Percentiles rank a stretch among this genome's conserved stretches.
Evolutionary conservation across 2,113 vertebrate species (phyloP).

Genomic region (Ranitomeya variabilis): DNA sequence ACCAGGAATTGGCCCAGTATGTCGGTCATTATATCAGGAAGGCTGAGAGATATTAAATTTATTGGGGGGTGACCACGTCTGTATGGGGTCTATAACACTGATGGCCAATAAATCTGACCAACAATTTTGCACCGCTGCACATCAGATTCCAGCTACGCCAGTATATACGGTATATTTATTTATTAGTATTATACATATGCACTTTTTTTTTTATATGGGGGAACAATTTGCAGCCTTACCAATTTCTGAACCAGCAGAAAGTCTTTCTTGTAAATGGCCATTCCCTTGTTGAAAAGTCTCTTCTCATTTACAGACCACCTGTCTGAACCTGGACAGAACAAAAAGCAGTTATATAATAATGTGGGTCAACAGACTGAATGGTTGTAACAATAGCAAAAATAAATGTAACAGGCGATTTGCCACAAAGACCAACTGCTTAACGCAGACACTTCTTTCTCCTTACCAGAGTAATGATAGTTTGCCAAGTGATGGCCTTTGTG

Average conservation of each 20-base stretch:
- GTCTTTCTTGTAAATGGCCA: constrained; percentile 92
- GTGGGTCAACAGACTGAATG: background rate
- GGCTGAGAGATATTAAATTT: too few relatives aligned
- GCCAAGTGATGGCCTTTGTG: constrained; percentile 78
- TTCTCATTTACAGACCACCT: constrained; percentile 88
- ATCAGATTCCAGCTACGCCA: too few relatives aligned
- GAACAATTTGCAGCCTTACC: constrained; percentile 69
- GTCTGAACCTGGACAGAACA: constrained; percentile 83
- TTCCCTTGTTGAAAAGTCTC: constrained; percentile 94
- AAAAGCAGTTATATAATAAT: background rate
- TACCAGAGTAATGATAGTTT: constrained; percentile 96
- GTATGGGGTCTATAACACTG: too few relatives aligned
- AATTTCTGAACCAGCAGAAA: constrained; percentile 98
- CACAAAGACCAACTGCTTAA: too few relatives aligned
- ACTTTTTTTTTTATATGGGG: background rate
- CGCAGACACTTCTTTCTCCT: background rate
- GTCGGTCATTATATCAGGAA: too few relatives aligned
- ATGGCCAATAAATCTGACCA: too few relatives aligned
- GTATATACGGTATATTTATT: too few relatives aligned
- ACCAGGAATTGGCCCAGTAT: too few relatives aligned
- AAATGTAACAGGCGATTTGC: background rate
- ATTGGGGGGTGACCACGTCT: too few relatives aligned
- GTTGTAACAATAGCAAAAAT: background rate
- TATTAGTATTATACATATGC: too few relatives aligned
- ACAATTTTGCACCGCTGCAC: too few relatives aligned